These are phyloP conservation scores for Oryzias curvinotus DNA, from an alignment of 2,113 vertebrate species.

Conservation along the genomic window DNA sequence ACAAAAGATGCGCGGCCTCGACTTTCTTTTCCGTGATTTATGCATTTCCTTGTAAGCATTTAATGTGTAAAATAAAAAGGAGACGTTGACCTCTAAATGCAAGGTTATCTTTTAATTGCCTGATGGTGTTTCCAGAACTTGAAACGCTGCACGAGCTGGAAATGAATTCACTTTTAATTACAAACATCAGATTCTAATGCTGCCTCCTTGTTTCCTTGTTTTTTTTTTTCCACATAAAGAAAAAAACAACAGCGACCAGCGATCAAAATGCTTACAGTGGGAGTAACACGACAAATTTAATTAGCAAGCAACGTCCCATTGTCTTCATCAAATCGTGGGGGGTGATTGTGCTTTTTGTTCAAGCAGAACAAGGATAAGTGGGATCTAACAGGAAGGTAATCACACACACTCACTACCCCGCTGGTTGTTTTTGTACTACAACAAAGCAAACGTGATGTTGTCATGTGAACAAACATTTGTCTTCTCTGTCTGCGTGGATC, in stretches of 20 bases:
- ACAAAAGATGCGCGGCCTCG: slow-evolving; percentile 51
- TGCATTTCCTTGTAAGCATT: slow-evolving; percentile 36
- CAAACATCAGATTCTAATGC: slow-evolving; percentile 58
- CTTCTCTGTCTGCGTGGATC: too few relatives aligned
- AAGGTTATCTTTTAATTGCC: slow-evolving; percentile 68
- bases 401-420: too few relatives aligned
- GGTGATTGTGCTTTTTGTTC: background rate
- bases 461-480: too few relatives aligned
- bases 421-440: too few relatives aligned
- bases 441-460: too few relatives aligned
- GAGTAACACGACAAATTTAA: slow-evolving; percentile 14
- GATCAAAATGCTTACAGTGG: background rate
- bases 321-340: slow-evolving; percentile 12
- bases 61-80: slow-evolving; percentile 39
- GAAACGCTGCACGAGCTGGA: slow-evolving; percentile 25
- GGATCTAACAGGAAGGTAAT: background rate
- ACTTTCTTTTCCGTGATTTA: slow-evolving; percentile 18
- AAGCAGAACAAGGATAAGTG: background rate
- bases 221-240: slow-evolving; percentile 36
- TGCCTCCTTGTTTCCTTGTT: slow-evolving; percentile 40
- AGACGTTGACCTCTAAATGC: slow-evolving; percentile 54
- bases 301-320: slow-evolving; percentile 1
- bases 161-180: slow-evolving; percentile 75
- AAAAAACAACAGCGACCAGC: background rate
- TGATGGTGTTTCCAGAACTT: slow-evolving; percentile 55